These are phyloP conservation scores for Caenorhabditis sp. DNA, from an alignment of 2,888 invertebrate genomes.

Conservation along the genomic window DNA sequence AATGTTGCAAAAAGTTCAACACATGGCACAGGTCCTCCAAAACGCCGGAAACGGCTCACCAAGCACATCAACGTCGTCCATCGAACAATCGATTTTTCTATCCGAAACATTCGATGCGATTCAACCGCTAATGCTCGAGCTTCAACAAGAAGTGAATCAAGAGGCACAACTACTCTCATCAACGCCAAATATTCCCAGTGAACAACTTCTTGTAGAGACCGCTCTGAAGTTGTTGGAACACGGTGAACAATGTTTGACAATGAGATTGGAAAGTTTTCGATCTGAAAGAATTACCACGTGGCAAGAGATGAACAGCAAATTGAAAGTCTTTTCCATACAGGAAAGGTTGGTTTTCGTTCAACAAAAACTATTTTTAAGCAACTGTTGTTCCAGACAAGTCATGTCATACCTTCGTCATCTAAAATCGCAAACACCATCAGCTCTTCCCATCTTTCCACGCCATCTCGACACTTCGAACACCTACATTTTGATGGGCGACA, in stretches of 20 bases:
- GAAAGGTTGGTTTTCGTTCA: constrained; percentile 9
- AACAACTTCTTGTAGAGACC: constrained; percentile 9
- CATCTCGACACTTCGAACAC: constrained; percentile 25
- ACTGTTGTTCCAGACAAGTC: constrained; percentile 20
- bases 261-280: background rate
- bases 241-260: background rate
- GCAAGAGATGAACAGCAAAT: constrained; percentile 10
- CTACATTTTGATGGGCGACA: constrained; percentile 18
- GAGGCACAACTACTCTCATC: constrained; percentile 17
- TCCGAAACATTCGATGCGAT: constrained; percentile 24
- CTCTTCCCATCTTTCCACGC: constrained; percentile 31
- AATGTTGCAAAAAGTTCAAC: constrained; percentile 16
- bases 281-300: constrained; percentile 4
- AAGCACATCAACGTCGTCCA: constrained; percentile 29
- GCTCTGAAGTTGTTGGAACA: constrained; percentile 16
- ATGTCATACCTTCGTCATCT: constrained; percentile 35
- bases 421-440: constrained; percentile 20
- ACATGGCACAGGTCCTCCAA: constrained; percentile 30
- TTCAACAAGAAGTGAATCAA: constrained; percentile 23
- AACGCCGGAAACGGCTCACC: constrained; percentile 24
- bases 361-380: too few species aligned
- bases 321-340: constrained; percentile 20
- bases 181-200: constrained; percentile 7
- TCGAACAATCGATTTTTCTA: constrained; percentile 29
- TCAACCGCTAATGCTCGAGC: constrained; percentile 25